Percentiles rank a stretch among this genome's conserved stretches.
Evolutionary conservation across 2,797 vertebrate genomes (phyloP).

Genomic region (Hybognathus amarus): DNA sequence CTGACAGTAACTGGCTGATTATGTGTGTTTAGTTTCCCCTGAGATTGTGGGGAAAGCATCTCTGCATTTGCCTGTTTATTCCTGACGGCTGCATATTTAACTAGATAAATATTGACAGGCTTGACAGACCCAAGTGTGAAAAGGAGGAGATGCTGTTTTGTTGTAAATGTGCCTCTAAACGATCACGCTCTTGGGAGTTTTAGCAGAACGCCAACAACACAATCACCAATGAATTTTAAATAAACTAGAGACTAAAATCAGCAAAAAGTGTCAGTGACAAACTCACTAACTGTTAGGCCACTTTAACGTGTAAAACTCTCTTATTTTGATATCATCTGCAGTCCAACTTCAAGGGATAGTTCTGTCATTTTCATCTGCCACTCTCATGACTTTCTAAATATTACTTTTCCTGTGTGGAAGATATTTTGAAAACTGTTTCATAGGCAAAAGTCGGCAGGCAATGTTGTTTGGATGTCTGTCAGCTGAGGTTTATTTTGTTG

Average conservation of each 20-base stretch:
- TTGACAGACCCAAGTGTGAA: constrained; percentile 40
- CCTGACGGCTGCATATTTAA: constrained; percentile 53
- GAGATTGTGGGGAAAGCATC: constrained; percentile 15
- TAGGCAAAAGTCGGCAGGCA: background rate
- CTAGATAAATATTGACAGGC: constrained; percentile 57
- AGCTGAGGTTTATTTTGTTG: background rate
- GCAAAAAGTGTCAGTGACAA: background rate
- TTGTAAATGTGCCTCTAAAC: constrained; percentile 50
- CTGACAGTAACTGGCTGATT: constrained; percentile 40
- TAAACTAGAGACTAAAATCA: constrained; percentile 19
- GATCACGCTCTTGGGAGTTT: constrained; percentile 43
- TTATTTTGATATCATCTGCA: background rate
- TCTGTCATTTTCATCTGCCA: background rate
- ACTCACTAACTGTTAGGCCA: background rate
- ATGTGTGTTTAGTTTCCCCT: constrained; percentile 32
- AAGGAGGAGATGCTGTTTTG: constrained; percentile 38
- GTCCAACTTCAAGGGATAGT: background rate
- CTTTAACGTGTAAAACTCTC: background rate
- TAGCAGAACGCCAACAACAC: constrained; percentile 43
- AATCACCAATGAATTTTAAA: constrained; percentile 68
- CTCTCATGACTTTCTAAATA: background rate
- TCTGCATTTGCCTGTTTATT: constrained; percentile 43
- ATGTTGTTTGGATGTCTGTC: background rate
- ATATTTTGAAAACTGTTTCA: background rate
- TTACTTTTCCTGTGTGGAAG: background rate